phyloP scores from a whole-genome alignment of 1,140 invertebrate genomes.

The Pinna nobilis region DNA sequence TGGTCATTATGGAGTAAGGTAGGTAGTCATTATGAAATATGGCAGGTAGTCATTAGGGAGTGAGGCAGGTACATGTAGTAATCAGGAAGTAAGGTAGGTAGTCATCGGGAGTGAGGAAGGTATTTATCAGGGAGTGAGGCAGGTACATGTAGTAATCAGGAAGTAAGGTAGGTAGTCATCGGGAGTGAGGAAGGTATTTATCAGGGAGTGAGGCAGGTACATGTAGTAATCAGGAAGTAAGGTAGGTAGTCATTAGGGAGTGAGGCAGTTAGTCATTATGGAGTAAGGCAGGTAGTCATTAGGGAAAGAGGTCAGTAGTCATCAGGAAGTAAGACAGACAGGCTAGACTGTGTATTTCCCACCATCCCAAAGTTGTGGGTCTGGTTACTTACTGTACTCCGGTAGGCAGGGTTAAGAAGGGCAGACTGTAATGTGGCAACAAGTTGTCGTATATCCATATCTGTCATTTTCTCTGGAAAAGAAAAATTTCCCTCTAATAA shows the following conservation, averaged over 20 bases:
- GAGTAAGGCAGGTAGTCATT: not conserved
- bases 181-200: too few relatives aligned
- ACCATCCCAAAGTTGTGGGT: not conserved
- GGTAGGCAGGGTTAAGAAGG: slow-evolving; percentile 39
- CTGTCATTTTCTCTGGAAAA: slow-evolving; percentile 33
- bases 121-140: too few relatives aligned
- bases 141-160: not conserved
- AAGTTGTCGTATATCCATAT: slow-evolving; percentile 33
- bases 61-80: too few relatives aligned
- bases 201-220: not conserved
- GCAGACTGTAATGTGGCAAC: slow-evolving; percentile 34
- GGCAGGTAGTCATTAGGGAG: too few relatives aligned
- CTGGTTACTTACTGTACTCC: slow-evolving; percentile 43
- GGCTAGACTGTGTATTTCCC: not conserved
- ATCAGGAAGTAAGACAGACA: not conserved
- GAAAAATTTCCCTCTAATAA: not conserved
- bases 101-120: too few relatives aligned
- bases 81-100: too few relatives aligned
- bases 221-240: not conserved
- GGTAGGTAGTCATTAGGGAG: too few relatives aligned
- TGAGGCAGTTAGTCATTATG: too few relatives aligned
- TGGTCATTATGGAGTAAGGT: too few relatives aligned
- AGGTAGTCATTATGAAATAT: too few relatives aligned
- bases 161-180: not conserved
- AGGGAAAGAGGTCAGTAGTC: not conserved